These are phyloP conservation scores for Baryphthengus martii DNA, from an alignment of 2,113 vertebrate genomes.

Conservation along the genomic window DNA sequence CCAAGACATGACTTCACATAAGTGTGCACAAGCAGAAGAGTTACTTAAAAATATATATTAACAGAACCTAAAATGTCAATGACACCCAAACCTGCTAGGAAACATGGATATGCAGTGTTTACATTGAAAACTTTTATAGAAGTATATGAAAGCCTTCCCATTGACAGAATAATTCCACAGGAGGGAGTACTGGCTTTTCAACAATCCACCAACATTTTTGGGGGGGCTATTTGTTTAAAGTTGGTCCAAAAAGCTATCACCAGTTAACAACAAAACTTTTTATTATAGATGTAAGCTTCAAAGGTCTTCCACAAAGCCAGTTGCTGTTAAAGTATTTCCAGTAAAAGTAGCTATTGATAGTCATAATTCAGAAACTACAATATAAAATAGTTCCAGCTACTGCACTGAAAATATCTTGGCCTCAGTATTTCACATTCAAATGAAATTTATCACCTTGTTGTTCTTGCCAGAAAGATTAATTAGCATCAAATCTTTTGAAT, in stretches of 20 bases:
- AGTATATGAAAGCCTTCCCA: neutral
- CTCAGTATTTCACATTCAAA: conserved; percentile 21
- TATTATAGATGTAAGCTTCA: neutral
- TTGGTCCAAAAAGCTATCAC: neutral
- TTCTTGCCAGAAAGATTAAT: conserved; percentile 44
- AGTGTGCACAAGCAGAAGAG: neutral
- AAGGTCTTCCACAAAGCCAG: neutral
- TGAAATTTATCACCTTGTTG: conserved; percentile 33
- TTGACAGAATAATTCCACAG: neutral
- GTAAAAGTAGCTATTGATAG: conserved; percentile 19
- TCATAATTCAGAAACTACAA: conserved; percentile 38
- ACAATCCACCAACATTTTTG: neutral
- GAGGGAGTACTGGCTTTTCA: neutral
- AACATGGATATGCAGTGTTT: neutral
- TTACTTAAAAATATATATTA: neutral
- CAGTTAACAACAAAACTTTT: neutral
- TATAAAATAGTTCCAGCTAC: neutral
- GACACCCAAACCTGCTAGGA: neutral
- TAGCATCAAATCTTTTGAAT: conserved; percentile 56
- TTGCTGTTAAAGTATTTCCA: conserved; percentile 33
- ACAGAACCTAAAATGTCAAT: neutral
- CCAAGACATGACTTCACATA: fast-evolving
- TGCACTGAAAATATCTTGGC: conserved; percentile 8
- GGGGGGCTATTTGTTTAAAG: neutral
- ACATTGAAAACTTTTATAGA: neutral